Evolutionary conservation across 2,888 invertebrate genomes (phyloP).

Genomic region (Gnatocerus cornutus): DNA sequence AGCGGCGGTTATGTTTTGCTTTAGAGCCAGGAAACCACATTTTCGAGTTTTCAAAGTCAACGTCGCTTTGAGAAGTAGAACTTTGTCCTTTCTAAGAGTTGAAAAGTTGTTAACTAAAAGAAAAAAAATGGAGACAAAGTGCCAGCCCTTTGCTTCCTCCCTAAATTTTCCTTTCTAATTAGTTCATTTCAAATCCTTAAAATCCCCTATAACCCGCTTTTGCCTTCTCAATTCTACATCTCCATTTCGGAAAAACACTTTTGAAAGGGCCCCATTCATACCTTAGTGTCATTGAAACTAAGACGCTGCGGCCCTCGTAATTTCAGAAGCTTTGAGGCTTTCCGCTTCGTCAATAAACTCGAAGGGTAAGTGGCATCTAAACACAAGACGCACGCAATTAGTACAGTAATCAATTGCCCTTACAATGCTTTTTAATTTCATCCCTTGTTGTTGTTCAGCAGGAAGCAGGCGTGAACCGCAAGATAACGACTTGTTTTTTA

Average conservation of each 20-base stretch:
- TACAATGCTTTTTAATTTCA: conserved; percentile 48
- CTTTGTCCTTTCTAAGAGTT: no score
- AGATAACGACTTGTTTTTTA: conserved; percentile 50
- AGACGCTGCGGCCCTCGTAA: conserved; percentile 23
- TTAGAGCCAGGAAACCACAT: no score
- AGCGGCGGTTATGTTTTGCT: no score
- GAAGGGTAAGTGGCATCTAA: conserved; percentile 23
- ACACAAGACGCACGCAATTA: conserved; percentile 31
- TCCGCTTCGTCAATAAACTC: conserved; percentile 6
- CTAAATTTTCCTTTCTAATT: neutral
- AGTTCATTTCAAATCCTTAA: neutral
- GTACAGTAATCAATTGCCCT: conserved; percentile 44
- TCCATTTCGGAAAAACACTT: conserved; percentile 2
- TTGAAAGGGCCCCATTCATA: conserved; percentile 19
- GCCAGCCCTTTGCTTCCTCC: no score
- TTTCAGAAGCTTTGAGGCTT: conserved; percentile 17
- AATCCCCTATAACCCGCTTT: no score
- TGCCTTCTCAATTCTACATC: no score
- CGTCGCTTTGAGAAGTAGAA: no score
- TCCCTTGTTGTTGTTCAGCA: conserved; percentile 37
- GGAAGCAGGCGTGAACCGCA: conserved; percentile 30
- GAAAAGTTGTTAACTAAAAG: no score
- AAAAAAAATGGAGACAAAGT: no score
- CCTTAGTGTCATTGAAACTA: conserved; percentile 12
- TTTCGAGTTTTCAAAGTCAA: no score